Evolutionary conservation across 2,888 invertebrate species (phyloP), one percentile per base, ranked within the genome.

Genomic region (Piscicola geometra): DNA sequence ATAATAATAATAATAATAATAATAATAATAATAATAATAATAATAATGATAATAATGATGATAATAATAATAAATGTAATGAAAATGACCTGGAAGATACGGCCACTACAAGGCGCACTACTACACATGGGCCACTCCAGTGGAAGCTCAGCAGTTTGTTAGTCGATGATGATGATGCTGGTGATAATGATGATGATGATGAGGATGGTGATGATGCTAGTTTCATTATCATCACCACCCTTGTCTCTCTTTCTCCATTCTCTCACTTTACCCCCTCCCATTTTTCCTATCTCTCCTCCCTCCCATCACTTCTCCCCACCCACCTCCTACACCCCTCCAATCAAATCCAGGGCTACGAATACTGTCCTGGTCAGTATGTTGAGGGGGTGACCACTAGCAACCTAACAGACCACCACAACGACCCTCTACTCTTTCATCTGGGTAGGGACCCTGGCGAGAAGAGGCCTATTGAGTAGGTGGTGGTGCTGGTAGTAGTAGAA

Each of bases 361-460:
- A 80, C 76, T 81, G 81, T 73, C 81, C 81, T 0, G 81, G 81
- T 25, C 80, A 81, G 75, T 67, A 77, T 25, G 69, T 81, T 0
- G 75, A 67, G 3, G 79, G 80, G 18, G 79, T 81, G 56, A 81
- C 81, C 9, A 80, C 80, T 15, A 76, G 70, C 15, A 72, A 78
- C 69, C 64, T 80, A 75, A 77, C 75, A 21, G 76, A 81, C 75
- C 79, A 80, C 77, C 78, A 78, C 12, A 66, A 78, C 56, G 69
- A 77, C 30, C 81, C 81, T 21, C 75, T 80, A 1, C 72, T 81
- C 2, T 79, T 80, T 75, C 78, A 81, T 73, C 71, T 81, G 28
- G 80, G 79, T 15, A 60, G 77, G 33, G 81, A 80, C 69, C 81
- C 81, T 1, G 80, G 80, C 5, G 81, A 81, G 69, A 81, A 81